These are phyloP conservation scores for Cheirogaleus major DNA, from an alignment of 2,797 vertebrate species.

Conservation along the genomic window DNA sequence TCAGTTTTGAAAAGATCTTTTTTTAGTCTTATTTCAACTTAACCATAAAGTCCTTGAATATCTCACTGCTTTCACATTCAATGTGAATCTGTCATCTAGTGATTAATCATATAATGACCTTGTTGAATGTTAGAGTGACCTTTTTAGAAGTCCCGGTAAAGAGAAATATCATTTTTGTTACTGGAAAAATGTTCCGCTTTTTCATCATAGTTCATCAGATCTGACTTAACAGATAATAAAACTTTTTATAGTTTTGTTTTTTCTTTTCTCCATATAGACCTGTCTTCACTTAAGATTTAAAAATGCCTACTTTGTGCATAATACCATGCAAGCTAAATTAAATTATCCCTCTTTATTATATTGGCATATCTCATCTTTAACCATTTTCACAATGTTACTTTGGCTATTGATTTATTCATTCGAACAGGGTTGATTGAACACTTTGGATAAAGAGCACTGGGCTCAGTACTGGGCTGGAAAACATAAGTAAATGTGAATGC, in stretches of 20 bases:
- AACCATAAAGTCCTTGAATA: not conserved
- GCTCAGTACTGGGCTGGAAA: not conserved
- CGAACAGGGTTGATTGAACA: not conserved
- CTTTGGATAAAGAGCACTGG: not conserved
- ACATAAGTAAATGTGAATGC: not conserved
- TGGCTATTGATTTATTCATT: not conserved
- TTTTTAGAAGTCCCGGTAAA: not conserved
- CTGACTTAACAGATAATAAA: conserved; percentile 14
- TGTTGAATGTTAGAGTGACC: not conserved
- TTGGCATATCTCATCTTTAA: not conserved
- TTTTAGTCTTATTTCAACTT: not conserved
- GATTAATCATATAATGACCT: conserved; percentile 19
- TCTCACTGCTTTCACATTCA: not conserved
- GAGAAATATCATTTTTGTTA: conserved; percentile 39
- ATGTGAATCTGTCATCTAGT: not conserved
- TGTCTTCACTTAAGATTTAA: not conserved
- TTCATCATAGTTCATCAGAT: conserved; percentile 33
- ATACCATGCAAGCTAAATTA: not conserved
- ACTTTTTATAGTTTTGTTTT: conserved; percentile 24
- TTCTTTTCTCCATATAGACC: not conserved
- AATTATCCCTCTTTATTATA: not conserved
- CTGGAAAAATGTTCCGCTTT: conserved; percentile 49
- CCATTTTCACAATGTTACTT: not conserved
- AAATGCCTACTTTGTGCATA: not conserved
- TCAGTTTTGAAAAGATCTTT: not conserved